Evolutionary conservation across 2,113 vertebrate species (phyloP).

Genomic region (Desmodus rotundus): DNA sequence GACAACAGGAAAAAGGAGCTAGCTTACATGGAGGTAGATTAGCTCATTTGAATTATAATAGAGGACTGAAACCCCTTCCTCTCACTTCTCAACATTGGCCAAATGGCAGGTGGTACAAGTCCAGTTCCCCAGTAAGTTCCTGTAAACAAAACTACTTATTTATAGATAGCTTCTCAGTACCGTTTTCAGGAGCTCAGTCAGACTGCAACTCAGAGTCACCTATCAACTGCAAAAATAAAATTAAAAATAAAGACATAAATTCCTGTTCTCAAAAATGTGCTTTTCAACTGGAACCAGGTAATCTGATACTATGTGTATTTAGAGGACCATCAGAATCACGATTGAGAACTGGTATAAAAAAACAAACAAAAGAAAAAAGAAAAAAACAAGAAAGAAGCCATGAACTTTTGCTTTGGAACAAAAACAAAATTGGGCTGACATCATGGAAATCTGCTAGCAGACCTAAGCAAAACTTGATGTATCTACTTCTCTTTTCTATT

Average conservation of each 20-base stretch:
- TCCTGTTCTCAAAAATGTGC: background rate
- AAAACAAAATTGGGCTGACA: constrained; percentile 53
- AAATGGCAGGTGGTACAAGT: constrained; percentile 69
- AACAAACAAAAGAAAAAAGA: background rate
- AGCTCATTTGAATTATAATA: constrained; percentile 43
- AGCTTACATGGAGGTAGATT: background rate
- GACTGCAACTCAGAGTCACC: constrained; percentile 50
- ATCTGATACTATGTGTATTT: background rate
- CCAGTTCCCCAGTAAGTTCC: constrained; percentile 71
- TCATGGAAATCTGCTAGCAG: constrained; percentile 63
- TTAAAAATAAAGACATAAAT: background rate
- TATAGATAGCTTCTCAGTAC: constrained; percentile 73
- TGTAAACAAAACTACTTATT: constrained; percentile 77
- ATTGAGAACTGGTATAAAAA: background rate
- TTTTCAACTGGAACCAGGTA: background rate
- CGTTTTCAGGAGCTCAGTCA: constrained; percentile 72
- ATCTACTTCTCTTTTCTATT: constrained; percentile 65
- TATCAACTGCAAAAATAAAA: background rate
- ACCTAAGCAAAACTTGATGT: constrained; percentile 57
- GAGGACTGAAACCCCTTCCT: constrained; percentile 55
- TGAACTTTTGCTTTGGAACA: background rate
- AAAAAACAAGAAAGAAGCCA: background rate
- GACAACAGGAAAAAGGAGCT: background rate
- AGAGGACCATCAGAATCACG: background rate
- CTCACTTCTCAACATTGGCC: constrained; percentile 50